phyloP scores from a whole-genome alignment of 2,888 invertebrate genomes.

The Agrilus cyanescens region DNA sequence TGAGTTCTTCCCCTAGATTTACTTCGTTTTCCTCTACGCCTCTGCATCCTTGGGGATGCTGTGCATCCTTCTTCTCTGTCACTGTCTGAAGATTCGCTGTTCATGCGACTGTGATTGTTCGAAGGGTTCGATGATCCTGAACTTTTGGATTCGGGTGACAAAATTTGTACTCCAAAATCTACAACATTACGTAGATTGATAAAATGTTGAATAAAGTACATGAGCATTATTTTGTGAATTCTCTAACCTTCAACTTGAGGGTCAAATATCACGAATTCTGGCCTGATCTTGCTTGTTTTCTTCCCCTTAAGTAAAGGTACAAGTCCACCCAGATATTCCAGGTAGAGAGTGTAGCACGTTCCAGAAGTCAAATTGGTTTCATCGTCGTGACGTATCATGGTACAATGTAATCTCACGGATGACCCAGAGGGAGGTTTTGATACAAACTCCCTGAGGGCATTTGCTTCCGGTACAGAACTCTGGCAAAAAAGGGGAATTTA shows the following conservation, averaged over 20 bases:
- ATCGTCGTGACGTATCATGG: slow-evolving; percentile 88
- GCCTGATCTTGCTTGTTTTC: slow-evolving; percentile 89
- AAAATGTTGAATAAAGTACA: too few relatives aligned
- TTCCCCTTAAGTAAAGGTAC: slow-evolving; percentile 93
- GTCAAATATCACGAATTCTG: slow-evolving; percentile 96
- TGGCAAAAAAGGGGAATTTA: slow-evolving; percentile 29
- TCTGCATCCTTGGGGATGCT: slow-evolving; percentile 71
- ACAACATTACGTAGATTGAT: slow-evolving; percentile 6
- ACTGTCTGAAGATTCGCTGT: slow-evolving; percentile 54
- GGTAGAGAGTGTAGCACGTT: slow-evolving; percentile 77
- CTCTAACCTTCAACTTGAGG: slow-evolving; percentile 65
- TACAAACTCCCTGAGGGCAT: slow-evolving; percentile 83
- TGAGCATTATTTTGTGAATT: too few relatives aligned
- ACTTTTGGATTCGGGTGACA: slow-evolving; percentile 41
- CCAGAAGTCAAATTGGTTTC: slow-evolving; percentile 58
- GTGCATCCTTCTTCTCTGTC: slow-evolving; percentile 59
- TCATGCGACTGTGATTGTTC: slow-evolving; percentile 38
- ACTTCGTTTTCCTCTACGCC: slow-evolving; percentile 48
- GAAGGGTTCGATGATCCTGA: slow-evolving; percentile 42
- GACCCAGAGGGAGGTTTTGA: slow-evolving; percentile 72
- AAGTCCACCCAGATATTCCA: slow-evolving; percentile 92
- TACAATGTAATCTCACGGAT: slow-evolving; percentile 86
- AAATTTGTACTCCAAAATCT: slow-evolving; percentile 28
- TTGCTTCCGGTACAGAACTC: slow-evolving; percentile 90
- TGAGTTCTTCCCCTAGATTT: slow-evolving; percentile 40